phyloP scores from a whole-genome alignment of 92 coral and sea anemone genomes.

The Parazoanthus swiftii region DNA sequence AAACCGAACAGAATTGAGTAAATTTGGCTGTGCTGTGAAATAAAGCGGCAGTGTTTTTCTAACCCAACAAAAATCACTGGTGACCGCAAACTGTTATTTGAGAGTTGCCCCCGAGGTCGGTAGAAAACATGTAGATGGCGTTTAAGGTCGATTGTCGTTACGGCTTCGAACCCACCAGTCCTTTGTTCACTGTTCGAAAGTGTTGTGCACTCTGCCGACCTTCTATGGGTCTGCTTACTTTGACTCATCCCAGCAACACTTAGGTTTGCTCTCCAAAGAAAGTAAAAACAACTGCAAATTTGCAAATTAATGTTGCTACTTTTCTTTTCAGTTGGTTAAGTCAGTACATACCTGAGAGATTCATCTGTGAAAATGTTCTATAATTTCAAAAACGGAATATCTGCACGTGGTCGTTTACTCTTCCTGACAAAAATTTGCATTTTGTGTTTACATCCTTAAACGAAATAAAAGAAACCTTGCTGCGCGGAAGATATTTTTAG shows the following conservation, averaged over 20 bases:
- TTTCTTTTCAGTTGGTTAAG: not conserved
- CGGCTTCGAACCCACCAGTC: not conserved
- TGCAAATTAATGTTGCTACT: not conserved
- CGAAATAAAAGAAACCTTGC: not conserved
- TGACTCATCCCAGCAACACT: not conserved
- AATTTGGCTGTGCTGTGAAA: not conserved
- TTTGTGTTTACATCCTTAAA: not conserved
- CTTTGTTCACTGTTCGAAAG: not conserved
- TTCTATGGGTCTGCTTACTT: not conserved
- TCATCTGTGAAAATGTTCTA: too few species aligned
- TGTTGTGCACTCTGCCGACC: constrained; percentile 13
- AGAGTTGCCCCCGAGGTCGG: constrained; percentile 7
- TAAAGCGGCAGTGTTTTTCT: not conserved
- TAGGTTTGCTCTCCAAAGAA: not conserved
- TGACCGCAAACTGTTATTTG: not conserved
- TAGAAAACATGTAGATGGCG: not conserved
- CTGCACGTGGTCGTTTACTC: not conserved
- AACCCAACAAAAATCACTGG: not conserved
- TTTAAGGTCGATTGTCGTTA: constrained; percentile 15
- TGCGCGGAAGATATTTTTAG: not conserved
- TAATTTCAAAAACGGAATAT: too few species aligned
- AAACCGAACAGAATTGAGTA: not conserved
- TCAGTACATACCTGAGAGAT: too few species aligned
- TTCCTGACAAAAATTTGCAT: not conserved
- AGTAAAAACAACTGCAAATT: too few species aligned